Base-by-base conservation (phyloP, 2,797 vertebrate species). In the Yasuhikotakia modesta region DNA sequence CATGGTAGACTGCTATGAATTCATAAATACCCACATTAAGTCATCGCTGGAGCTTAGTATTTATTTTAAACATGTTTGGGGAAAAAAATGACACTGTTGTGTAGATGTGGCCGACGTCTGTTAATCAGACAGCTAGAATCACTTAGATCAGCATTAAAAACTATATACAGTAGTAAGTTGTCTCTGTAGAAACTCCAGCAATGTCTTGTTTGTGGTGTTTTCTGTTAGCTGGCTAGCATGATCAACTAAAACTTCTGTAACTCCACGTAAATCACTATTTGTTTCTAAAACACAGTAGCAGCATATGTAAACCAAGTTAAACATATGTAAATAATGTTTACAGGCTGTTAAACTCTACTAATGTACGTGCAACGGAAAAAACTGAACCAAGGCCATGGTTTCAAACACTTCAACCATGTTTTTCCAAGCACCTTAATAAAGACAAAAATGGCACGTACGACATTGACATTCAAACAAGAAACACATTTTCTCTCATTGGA, bases 351-450 rank as follows among this genome's bases (percentile, higher is more conserved):
- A 50, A 22, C 13, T 72, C 3, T 32, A 73, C 10, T 43, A n/a
- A 75, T 24, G 30, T 12, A 10, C 72, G 48, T 43, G 1, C 48
- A 66, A n/a, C 8, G 17, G 16, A 43, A 17, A 74, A 24, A 65
- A 22, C 27, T 61, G 27, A 30, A 53, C 13, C 35, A 55, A 75
- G 73, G 63, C 73, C 73, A 66, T 0, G 21, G 55, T 14, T n/a
- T 17, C 48, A 65, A 35, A 39, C 19, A 52, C 45, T 21, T 73
- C 16, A 39, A 35, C 27, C 30, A 50, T 10, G 21, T 35, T n/a
- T 14, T 3, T 46, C 55, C 55, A 17, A 76, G 21, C 6, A 32
- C 4, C 13, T 55, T 5, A 27, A 53, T 16, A 52, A 75, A 55
- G 3, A 43, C 17, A 11, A 45, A 17, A 75, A 45, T 24, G 5